These are phyloP conservation scores for Tolmerus cingulatus DNA, from an alignment of 2,888 invertebrate species.

Conservation along the genomic window DNA sequence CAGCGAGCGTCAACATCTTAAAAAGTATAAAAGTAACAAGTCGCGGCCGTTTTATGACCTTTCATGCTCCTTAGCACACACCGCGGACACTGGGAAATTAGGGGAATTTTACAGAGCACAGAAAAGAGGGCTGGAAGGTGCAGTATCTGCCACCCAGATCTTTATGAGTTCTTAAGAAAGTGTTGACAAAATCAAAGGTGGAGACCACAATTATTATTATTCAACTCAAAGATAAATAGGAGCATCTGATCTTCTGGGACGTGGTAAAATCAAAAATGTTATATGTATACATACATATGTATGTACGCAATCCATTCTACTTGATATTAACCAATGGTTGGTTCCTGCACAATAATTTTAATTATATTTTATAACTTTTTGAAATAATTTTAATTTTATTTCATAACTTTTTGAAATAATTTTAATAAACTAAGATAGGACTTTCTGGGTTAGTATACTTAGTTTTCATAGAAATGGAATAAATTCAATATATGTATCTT, in stretches of 20 bases:
- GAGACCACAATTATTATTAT: background rate
- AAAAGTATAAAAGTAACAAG: background rate
- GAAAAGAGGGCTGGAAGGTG: background rate
- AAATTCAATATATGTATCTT: no score
- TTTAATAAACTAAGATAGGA: no score
- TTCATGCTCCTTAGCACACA: constrained; percentile 17
- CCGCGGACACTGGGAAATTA: constrained; percentile 26
- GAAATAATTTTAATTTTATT: no score
- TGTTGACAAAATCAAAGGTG: constrained; percentile 27
- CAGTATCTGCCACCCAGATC: constrained; percentile 8
- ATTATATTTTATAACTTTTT: no score
- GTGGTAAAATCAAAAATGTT: background rate
- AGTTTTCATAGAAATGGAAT: no score
- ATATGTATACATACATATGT: no score
- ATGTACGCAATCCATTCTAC: background rate
- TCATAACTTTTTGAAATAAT: no score
- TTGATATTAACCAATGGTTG: background rate
- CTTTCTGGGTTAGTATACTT: no score
- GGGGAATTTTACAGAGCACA: background rate
- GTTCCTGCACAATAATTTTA: background rate
- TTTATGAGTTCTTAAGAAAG: constrained; percentile 32
- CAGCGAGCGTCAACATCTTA: background rate
- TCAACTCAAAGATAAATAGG: background rate
- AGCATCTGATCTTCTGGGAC: background rate
- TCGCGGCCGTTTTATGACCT: constrained; percentile 9